Conservation (phyloP, 2,888 invertebrate species). For the Lithophane ornitopus region DNA sequence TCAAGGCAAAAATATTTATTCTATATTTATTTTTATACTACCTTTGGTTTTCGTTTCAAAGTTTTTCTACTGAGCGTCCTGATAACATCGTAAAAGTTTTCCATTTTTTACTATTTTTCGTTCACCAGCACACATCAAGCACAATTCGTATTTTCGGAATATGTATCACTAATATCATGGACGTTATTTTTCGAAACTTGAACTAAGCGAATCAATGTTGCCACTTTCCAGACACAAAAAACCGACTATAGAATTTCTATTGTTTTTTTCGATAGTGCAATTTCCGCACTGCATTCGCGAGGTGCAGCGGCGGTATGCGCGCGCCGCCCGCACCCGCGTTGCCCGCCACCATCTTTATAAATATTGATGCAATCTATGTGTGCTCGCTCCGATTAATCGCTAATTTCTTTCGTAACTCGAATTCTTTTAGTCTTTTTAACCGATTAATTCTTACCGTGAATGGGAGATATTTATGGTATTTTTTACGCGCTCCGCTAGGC, state of each 20-base stretch:
- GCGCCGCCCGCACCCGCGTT: slow-evolving; percentile 72
- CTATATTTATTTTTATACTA: slow-evolving; percentile 59
- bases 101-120: slow-evolving; percentile 74
- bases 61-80: slow-evolving; percentile 87
- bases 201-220: slow-evolving; percentile 57
- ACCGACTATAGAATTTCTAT: slow-evolving; percentile 59
- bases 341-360: slow-evolving; percentile 81
- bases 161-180: slow-evolving; percentile 59
- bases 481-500: slow-evolving; percentile 33
- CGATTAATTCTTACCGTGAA: slow-evolving; percentile 63
- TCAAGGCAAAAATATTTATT: slow-evolving; percentile 29
- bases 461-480: slow-evolving; percentile 54
- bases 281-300: slow-evolving; percentile 84
- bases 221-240: slow-evolving; percentile 68
- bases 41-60: slow-evolving; percentile 86
- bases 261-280: slow-evolving; percentile 67
- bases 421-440: slow-evolving; percentile 71
- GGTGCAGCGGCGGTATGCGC: slow-evolving; percentile 83
- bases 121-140: slow-evolving; percentile 61
- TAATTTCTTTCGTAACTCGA: slow-evolving; percentile 81
- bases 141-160: slow-evolving; percentile 55
- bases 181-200: slow-evolving; percentile 57
- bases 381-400: slow-evolving; percentile 86
- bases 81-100: slow-evolving; percentile 86
- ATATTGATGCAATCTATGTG: slow-evolving; percentile 88